Evolutionary conservation across 2,113 vertebrate species (phyloP).

Genomic region (Aplodontia rufa): DNA sequence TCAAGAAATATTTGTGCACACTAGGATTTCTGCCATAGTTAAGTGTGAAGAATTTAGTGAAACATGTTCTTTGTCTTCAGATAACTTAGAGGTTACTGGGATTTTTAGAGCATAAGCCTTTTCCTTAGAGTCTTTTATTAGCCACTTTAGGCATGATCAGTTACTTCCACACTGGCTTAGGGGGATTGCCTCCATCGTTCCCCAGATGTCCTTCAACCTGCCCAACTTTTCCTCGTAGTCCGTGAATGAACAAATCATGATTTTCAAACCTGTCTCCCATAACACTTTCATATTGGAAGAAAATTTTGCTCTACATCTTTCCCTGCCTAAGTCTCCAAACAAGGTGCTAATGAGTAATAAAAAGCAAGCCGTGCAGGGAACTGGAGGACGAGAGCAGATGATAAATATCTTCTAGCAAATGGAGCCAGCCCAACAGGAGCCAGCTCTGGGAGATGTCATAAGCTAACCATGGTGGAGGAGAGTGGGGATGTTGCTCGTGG

Average conservation of each 20-base stretch:
- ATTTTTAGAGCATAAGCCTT: background rate
- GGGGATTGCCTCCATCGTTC: background rate
- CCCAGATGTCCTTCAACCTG: background rate
- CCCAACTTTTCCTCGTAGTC: background rate
- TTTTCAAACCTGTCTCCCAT: background rate
- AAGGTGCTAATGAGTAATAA: slow-evolving; percentile 63
- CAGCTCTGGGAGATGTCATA: background rate
- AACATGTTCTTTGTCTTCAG: slow-evolving; percentile 8
- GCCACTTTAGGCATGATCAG: background rate
- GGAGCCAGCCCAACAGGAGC: background rate
- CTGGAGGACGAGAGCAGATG: background rate
- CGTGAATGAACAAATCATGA: background rate
- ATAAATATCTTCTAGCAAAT: slow-evolving; percentile 55
- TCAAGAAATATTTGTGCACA: background rate
- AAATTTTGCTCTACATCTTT: slow-evolving; percentile 14
- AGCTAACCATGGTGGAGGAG: background rate
- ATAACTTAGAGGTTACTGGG: background rate
- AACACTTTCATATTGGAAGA: background rate
- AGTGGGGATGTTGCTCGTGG: background rate
- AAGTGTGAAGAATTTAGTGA: background rate
- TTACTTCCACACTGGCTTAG: background rate
- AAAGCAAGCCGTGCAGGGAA: background rate
- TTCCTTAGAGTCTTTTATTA: background rate
- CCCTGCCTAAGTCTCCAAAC: slow-evolving; percentile 29
- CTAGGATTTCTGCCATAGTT: background rate